These are phyloP conservation scores for Micropoecilia bifurca DNA, from an alignment of 2,797 vertebrate species.

Conservation along the genomic window DNA sequence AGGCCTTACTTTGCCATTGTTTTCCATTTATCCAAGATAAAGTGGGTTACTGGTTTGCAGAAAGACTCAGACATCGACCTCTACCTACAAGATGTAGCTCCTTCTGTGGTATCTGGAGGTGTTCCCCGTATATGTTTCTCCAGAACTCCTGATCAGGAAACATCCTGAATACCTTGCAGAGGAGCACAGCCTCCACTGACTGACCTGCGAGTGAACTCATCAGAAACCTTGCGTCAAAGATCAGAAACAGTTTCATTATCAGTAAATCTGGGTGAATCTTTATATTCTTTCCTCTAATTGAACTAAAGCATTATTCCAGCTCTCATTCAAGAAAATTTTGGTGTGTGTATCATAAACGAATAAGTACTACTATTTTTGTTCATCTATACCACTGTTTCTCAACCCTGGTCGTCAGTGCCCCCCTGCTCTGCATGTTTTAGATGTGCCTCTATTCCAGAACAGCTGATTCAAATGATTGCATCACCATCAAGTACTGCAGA, in stretches of 20 bases:
- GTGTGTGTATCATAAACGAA: neutral
- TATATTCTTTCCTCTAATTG: neutral
- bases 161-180: neutral
- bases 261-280: neutral
- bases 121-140: neutral
- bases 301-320: neutral
- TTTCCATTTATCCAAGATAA: neutral
- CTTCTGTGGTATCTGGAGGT: neutral
- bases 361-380: neutral
- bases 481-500: too few species aligned
- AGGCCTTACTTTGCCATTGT: neutral
- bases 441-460: too few species aligned
- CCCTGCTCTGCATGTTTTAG: too few species aligned
- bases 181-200: neutral
- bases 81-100: neutral
- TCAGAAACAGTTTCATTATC: neutral
- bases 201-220: neutral
- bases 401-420: too few species aligned
- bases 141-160: neutral
- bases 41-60: neutral
- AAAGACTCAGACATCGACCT: neutral
- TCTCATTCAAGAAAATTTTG: neutral
- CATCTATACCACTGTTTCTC: too few species aligned
- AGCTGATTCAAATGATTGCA: too few species aligned
- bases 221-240: neutral